These are phyloP conservation scores for Phyllotreta striolata DNA, from an alignment of 2,888 invertebrate genomes.

Conservation along the genomic window DNA sequence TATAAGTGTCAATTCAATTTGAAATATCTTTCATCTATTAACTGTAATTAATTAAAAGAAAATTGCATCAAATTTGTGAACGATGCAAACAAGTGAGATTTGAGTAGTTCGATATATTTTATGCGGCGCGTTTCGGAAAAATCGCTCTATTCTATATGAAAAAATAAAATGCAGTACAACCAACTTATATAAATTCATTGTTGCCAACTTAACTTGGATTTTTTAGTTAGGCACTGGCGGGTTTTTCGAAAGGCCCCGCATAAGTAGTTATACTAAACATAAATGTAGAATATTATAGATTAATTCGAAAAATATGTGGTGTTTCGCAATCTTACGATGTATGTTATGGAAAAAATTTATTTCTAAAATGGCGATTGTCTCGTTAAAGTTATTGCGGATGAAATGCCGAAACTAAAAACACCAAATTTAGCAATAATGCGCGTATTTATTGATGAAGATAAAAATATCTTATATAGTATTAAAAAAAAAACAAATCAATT, in stretches of 20 bases:
- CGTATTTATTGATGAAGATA: constrained; percentile 17
- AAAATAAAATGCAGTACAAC: constrained; percentile 11
- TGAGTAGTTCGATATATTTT: constrained; percentile 61
- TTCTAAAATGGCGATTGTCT: constrained; percentile 15
- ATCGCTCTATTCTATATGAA: constrained; percentile 26
- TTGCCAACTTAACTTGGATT: too few relatives aligned
- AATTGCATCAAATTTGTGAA: constrained; percentile 60
- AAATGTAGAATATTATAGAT: constrained; percentile 25
- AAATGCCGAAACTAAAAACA: neutral
- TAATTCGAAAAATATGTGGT: constrained; percentile 47
- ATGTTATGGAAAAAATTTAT: constrained; percentile 34
- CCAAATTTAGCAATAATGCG: too few relatives aligned
- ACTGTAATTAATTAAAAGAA: constrained; percentile 45
- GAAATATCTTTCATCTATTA: constrained; percentile 51
- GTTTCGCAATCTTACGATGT: constrained; percentile 43
- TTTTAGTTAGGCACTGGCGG: neutral
- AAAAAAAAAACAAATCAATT: constrained; percentile 9
- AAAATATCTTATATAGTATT: constrained; percentile 20
- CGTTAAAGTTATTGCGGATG: constrained; percentile 7
- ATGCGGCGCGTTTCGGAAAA: constrained; percentile 40
- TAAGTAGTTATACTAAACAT: constrained; percentile 50
- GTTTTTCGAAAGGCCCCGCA: constrained; percentile 1
- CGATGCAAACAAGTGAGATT: constrained; percentile 66
- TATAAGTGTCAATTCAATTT: constrained; percentile 59
- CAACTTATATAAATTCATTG: too few relatives aligned